A percentile compares a stretch with the other conserved stretches of the same genome.
phyloP scores from a whole-genome alignment of 2,113 vertebrate species.

The Tragulus kanchil region DNA sequence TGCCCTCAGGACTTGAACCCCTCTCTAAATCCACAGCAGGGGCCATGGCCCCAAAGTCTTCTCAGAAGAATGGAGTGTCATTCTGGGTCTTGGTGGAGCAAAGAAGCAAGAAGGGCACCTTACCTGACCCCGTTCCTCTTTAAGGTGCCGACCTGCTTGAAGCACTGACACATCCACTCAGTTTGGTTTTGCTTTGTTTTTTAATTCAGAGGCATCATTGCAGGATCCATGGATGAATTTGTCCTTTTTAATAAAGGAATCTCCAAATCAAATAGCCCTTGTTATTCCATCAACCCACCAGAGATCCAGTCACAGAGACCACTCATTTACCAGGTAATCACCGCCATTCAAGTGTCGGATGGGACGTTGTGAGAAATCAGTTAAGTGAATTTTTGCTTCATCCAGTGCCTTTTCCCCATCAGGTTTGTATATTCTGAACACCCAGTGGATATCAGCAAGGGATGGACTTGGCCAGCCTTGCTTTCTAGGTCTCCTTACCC shows the following conservation, averaged over 20 bases:
- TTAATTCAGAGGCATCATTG: neutral
- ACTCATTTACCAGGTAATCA: neutral
- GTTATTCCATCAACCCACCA: neutral
- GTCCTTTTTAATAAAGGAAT: slow-evolving; percentile 51
- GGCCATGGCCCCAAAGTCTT: neutral
- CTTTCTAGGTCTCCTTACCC: neutral
- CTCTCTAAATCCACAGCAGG: neutral
- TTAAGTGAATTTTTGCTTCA: slow-evolving; percentile 4
- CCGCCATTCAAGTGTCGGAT: neutral
- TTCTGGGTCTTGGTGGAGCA: neutral
- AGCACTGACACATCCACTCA: neutral
- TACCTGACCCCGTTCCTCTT: neutral
- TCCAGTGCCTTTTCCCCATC: neutral
- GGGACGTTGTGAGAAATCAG: neutral
- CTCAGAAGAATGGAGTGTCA: neutral
- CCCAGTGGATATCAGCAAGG: neutral
- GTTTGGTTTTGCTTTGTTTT: neutral
- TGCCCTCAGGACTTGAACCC: neutral
- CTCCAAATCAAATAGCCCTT: slow-evolving; percentile 27
- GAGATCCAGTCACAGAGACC: neutral
- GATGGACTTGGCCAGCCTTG: neutral
- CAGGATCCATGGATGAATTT: neutral
- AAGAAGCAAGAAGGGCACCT: neutral
- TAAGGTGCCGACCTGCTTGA: neutral
- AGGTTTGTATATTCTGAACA: neutral